Evolutionary conservation across 2,113 vertebrate species (phyloP).

Genomic region (Scophthalmus maximus): DNA sequence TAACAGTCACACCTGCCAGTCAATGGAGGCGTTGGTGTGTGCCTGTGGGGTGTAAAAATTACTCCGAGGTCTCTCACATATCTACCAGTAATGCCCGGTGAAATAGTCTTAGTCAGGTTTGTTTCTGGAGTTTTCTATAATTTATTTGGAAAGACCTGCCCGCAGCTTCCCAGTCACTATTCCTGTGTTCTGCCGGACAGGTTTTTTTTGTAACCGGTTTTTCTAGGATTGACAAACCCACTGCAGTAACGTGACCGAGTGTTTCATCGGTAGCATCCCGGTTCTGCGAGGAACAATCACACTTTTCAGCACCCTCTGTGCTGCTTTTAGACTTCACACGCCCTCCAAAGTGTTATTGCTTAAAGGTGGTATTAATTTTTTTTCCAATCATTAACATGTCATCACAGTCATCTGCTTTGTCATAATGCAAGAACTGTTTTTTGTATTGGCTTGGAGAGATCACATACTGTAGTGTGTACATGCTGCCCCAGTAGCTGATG

Average conservation of each 20-base stretch:
- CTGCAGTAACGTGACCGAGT: slow-evolving; percentile 26
- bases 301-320: neutral
- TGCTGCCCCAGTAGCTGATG: slow-evolving; percentile 15
- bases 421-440: slow-evolving; percentile 19
- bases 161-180: slow-evolving; percentile 26
- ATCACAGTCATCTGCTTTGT: neutral
- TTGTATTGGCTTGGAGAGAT: slow-evolving; percentile 10
- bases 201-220: slow-evolving; percentile 46
- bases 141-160: slow-evolving; percentile 26
- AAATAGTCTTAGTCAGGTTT: slow-evolving; percentile 21
- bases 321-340: neutral
- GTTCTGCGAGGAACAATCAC: slow-evolving; percentile 26
- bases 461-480: slow-evolving; percentile 15
- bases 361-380: neutral
- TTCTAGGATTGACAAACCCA: slow-evolving; percentile 63
- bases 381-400: neutral
- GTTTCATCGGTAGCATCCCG: slow-evolving; percentile 41
- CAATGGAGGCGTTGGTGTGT: slow-evolving; percentile 11
- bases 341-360: neutral
- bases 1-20: slow-evolving; percentile 33
- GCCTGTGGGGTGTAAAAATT: slow-evolving; percentile 21
- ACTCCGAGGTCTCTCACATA: slow-evolving; percentile 19
- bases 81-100: slow-evolving; percentile 16
- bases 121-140: slow-evolving; percentile 19
- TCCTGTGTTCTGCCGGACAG: slow-evolving; percentile 20